Base-by-base conservation (phyloP, 2,888 invertebrate species). In the Trichacis sp. region DNA sequence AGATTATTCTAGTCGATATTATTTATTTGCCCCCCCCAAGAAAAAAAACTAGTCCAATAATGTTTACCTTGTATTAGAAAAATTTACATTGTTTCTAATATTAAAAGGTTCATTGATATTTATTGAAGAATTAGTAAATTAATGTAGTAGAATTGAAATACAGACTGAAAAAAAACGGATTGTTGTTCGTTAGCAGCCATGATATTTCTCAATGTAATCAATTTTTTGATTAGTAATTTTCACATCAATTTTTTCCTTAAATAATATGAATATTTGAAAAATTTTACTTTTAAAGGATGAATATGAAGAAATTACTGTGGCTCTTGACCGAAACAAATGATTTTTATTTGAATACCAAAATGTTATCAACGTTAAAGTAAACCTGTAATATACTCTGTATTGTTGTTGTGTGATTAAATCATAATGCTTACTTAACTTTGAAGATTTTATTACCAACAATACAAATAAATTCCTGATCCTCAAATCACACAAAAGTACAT, bases 381-480 rank as follows among this genome's bases (percentile, higher is more conserved):
- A 75, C 74, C 77, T 81, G 80, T 82, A 82, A 81, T 73, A 81
- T 81, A 82, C 72, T 78, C 78, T 82, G 81, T 82, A 81, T 82
- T 80, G 80, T 82, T 82, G 82, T 82, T 82, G 81, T 81, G 82
- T 81, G 81, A 82, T 81, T 82, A 79, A 82, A 81, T 78, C 76
- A 72, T 77, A 76, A 76, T 74, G 76, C 76, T 76, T 75, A 72
- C 57, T 59, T 54, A 71, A 33, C 68, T 63, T 46, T 54, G 11
- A 48, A 38, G 2, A 38, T 5, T 42, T 42, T 15, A 42, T 42
- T 42, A 42, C 12, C 17, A 15, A 24, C 3, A 24, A 24, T 24
- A 24, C 8, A 24, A 3, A 24, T 24, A n/a, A n/a, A n/a, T n/a
- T n/a, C n/a, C n/a, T n/a, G n/a, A n/a, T n/a, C n/a, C n/a, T n/a